Percentiles rank a stretch among this genome's conserved stretches.
Conservation (phyloP, 2,797 vertebrate genomes). For the Triplophysa bombifrons region DNA sequence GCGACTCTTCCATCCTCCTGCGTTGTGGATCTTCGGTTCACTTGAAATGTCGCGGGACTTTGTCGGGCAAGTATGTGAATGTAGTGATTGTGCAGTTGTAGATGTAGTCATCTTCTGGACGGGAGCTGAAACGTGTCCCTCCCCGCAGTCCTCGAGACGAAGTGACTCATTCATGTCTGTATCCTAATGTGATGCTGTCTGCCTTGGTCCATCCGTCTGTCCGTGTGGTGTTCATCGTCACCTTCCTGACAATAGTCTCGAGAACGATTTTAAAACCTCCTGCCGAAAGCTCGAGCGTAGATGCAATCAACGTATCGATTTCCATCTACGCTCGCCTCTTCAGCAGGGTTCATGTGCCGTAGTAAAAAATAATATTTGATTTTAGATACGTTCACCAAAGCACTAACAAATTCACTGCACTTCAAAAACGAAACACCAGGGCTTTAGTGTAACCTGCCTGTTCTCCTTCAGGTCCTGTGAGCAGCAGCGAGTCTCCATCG, state of each 20-base stretch:
- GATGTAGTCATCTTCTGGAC: slow-evolving; percentile 27
- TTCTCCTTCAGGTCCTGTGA: slow-evolving; percentile 77
- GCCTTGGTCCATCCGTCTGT: background rate
- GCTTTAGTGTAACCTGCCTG: slow-evolving; percentile 8
- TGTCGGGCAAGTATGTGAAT: slow-evolving; percentile 59
- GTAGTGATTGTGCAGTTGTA: slow-evolving; percentile 35
- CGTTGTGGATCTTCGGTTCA: background rate
- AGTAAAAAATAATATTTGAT: background rate
- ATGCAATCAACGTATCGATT: too few relatives aligned
- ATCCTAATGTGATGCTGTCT: background rate
- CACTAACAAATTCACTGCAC: background rate
- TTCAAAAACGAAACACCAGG: background rate
- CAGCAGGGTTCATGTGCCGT: slow-evolving; percentile 2
- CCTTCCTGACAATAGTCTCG: too few relatives aligned
- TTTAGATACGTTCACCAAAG: background rate
- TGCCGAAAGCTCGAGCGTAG: slow-evolving; percentile 23
- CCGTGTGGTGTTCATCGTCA: background rate
- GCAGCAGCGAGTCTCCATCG: slow-evolving; percentile 85
- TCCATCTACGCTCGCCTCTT: background rate
- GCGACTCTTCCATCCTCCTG: background rate
- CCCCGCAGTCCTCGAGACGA: slow-evolving; percentile 21
- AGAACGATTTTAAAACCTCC: slow-evolving; percentile 9
- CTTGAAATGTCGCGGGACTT: slow-evolving; percentile 47
- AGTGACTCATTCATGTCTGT: slow-evolving; percentile 40
- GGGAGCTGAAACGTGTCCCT: slow-evolving; percentile 15